phyloP scores from a whole-genome alignment of 2,888 invertebrate genomes.

The Rhingia campestris region DNA sequence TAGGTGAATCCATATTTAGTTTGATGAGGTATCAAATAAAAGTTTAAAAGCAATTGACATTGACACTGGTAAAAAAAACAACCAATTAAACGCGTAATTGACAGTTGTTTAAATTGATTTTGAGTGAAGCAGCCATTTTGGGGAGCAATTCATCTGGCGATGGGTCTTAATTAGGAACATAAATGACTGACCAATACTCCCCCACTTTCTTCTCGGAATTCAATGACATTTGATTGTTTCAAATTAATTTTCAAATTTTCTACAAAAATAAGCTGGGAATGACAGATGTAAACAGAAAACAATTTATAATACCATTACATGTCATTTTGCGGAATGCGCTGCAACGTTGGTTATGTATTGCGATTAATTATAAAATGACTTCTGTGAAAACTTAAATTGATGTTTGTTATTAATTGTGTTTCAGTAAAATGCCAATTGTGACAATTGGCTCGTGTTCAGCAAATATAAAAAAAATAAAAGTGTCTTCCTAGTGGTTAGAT shows the following conservation, averaged over 20 bases:
- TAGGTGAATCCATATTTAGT: no score
- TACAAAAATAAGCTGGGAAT: slow-evolving; percentile 1
- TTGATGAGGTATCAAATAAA: no score
- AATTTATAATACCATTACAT: not conserved
- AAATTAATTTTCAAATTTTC: not conserved
- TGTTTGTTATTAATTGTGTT: slow-evolving; percentile 11
- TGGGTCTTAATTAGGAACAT: slow-evolving; percentile 37
- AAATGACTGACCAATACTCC: slow-evolving; percentile 1
- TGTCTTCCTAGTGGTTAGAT: no score
- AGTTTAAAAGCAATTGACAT: no score
- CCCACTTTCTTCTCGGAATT: not conserved
- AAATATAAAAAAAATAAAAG: no score
- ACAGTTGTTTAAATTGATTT: slow-evolving; percentile 25
- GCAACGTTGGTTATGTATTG: not conserved
- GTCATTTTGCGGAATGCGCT: not conserved
- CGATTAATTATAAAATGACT: slow-evolving; percentile 16
- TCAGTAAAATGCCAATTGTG: slow-evolving; percentile 11
- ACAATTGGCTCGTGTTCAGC: slow-evolving; percentile 12
- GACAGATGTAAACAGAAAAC: not conserved
- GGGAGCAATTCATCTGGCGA: not conserved
- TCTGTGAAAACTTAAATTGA: not conserved
- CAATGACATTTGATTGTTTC: slow-evolving; percentile 5
- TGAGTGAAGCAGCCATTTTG: slow-evolving; percentile 28
- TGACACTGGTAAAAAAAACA: no score
- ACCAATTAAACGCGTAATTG: not conserved